Percentiles rank a stretch among this genome's conserved stretches.
Evolutionary conservation across 1,140 invertebrate species (phyloP).

Genomic region (Drosophila triauraria): DNA sequence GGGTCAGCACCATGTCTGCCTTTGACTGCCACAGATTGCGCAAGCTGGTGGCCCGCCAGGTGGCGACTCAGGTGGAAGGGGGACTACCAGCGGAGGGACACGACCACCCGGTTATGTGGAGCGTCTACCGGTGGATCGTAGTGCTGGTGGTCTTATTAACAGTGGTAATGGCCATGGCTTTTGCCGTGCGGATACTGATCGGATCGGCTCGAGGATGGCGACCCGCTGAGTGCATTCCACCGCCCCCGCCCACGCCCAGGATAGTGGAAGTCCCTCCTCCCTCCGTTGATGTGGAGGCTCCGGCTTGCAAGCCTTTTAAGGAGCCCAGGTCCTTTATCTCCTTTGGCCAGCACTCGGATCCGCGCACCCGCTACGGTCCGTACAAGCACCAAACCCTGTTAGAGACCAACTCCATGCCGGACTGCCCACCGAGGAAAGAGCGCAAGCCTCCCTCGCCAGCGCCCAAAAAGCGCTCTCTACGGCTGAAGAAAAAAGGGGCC

Average conservation of each 20-base stretch:
- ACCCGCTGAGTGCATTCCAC: too few relatives aligned
- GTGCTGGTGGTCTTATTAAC: background rate
- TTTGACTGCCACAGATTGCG: conserved; percentile 54
- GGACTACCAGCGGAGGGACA: background rate
- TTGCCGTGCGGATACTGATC: conserved; percentile 4
- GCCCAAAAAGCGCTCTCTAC: conserved; percentile 6
- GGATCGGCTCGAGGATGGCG: background rate
- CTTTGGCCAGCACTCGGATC: conserved; percentile 12
- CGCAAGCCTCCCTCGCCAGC: background rate
- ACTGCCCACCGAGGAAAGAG: conserved; percentile 5
- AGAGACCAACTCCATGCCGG: background rate
- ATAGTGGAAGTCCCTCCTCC: too few relatives aligned
- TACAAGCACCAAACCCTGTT: conserved; percentile 19
- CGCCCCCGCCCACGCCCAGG: background rate
- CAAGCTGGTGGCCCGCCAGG: conserved; percentile 28
- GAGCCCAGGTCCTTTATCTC: conserved; percentile 37
- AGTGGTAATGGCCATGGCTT: background rate
- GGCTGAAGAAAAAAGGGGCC: conserved; percentile 20
- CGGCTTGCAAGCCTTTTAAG: background rate
- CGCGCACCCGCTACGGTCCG: conserved; percentile 3
- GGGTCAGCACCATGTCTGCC: conserved; percentile 46
- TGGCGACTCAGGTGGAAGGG: background rate
- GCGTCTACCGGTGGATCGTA: background rate
- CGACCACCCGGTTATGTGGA: background rate
- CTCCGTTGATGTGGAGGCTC: background rate